A percentile compares a stretch with the other conserved stretches of the same genome.
Evolutionary conservation across 2,113 vertebrate genomes (phyloP).

Genomic region (Calyptommatus sinebrachiatus): DNA sequence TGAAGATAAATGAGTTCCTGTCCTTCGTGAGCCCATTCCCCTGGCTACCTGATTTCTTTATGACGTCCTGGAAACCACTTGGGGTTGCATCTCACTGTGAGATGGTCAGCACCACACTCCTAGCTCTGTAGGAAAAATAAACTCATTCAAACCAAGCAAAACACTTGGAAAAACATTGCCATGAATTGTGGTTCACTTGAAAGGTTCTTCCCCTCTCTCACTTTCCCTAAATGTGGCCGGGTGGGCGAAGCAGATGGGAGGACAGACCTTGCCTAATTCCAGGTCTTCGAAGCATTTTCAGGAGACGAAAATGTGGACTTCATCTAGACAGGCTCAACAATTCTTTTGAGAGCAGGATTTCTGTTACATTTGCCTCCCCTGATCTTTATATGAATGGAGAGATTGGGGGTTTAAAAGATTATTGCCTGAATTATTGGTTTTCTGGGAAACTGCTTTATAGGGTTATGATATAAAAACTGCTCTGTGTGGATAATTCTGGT

Average conservation of each 20-base stretch:
- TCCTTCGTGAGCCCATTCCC: slow-evolving; percentile 37
- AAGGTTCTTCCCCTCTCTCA: not conserved
- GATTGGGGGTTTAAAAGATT: not conserved
- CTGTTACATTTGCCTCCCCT: too few species aligned
- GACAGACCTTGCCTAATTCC: slow-evolving; percentile 31
- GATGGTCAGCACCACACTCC: slow-evolving; percentile 38
- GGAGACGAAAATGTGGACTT: rapidly evolving
- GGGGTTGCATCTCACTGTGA: slow-evolving; percentile 40
- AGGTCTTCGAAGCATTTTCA: slow-evolving; percentile 43
- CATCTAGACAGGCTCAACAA: not conserved
- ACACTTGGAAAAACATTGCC: slow-evolving; percentile 50
- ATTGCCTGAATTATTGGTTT: too few species aligned
- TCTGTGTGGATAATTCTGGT: too few species aligned
- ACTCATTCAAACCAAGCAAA: slow-evolving; percentile 51
- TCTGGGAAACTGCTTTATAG: too few species aligned
- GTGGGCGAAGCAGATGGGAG: slow-evolving; percentile 23
- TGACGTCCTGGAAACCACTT: slow-evolving; percentile 41
- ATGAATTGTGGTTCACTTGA: slow-evolving; percentile 41
- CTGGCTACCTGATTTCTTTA: slow-evolving; percentile 45
- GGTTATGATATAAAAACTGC: too few species aligned
- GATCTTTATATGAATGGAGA: slow-evolving; percentile 1
- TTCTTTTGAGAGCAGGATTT: too few species aligned
- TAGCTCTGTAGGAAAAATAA: slow-evolving; percentile 64
- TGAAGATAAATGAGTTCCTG: slow-evolving; percentile 68
- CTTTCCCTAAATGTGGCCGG: not conserved